Evolutionary conservation across 2,797 vertebrate genomes (phyloP), one percentile per base, ranked within the genome.

Genomic region (Agapornis canus): DNA sequence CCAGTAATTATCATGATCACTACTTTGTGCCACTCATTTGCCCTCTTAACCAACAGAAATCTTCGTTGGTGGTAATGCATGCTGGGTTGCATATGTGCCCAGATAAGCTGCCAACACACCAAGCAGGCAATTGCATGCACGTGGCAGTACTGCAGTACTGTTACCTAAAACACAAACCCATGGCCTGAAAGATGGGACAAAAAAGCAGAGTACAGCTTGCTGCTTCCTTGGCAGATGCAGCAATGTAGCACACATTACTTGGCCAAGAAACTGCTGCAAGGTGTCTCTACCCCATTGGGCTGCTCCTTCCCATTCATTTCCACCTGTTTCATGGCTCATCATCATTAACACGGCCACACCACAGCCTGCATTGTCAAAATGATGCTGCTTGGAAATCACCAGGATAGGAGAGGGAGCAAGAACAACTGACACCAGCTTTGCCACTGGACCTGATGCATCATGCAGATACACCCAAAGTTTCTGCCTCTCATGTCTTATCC

Each of bases 21-120:
- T 73, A 17, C 57, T 95, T 89, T 94, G 48, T 83, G 91, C 84
- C 68, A n/a, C 45, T 85, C 91, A 45, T 70, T 86, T n/a, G 8
- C 77, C 29, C 57, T 93, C 29, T 45, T 64, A 85, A 73, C 60
- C 90, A 86, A 7, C 78, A 83, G 68, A 13, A 40, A 56, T 57
- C 60, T 79, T 26, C 71, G 64, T 63, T 5, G 2, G 20, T 54
- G 73, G 43, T 21, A 37, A 42, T 7, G 43, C 45, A 16, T 1
- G 0, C 39, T 22, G 68, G 57, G 45, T 6, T 89, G 39, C 4
- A 2, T 25, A 32, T 1, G 0, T 86, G 82, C 78, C 82, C 57
- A 14, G 71, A 45, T 75, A 71, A 85, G 64, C 56, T 86, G 82
- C 54, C 63, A 57, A 3, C 2, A 2, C 3, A 35, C 70, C 60